Conservation (phyloP, 64 coral and sea anemone species). For the Catalaphyllia jardinei region DNA sequence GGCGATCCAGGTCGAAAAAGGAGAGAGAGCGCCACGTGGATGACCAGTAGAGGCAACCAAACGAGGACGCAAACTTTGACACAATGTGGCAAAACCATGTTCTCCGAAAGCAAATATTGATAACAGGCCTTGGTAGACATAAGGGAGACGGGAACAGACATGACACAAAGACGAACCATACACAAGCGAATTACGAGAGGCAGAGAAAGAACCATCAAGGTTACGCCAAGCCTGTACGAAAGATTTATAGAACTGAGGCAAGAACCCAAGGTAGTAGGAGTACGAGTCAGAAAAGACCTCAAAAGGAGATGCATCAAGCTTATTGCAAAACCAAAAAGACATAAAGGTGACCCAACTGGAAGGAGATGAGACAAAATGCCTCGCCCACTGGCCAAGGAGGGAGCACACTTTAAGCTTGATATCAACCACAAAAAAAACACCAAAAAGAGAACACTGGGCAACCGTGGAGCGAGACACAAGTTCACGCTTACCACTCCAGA, state of each 20-base stretch:
- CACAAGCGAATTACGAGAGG: too few relatives aligned
- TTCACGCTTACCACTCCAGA: slow-evolving; percentile 3
- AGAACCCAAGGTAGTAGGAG: neutral
- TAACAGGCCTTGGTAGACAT: neutral
- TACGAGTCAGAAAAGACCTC: neutral
- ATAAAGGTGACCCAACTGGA: neutral
- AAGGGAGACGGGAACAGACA: neutral
- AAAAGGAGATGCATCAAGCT: neutral
- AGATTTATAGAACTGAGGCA: neutral
- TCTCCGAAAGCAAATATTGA: neutral
- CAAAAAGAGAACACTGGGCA: neutral
- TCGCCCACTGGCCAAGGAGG: neutral
- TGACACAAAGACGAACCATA: too few relatives aligned
- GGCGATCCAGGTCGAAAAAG: neutral
- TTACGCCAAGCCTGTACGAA: neutral
- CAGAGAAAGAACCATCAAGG: neutral
- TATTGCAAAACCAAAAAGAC: neutral
- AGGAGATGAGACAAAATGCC: neutral
- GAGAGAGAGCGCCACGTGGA: neutral
- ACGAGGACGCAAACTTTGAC: neutral
- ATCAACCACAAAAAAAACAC: neutral
- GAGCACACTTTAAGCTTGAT: neutral
- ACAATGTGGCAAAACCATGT: neutral
- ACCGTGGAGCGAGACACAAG: neutral
- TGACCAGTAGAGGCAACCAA: neutral